Percentiles rank a stretch among this genome's conserved stretches.
Conservation (phyloP, 2,888 invertebrate species). For the Lasioglossum oenotherae region DNA sequence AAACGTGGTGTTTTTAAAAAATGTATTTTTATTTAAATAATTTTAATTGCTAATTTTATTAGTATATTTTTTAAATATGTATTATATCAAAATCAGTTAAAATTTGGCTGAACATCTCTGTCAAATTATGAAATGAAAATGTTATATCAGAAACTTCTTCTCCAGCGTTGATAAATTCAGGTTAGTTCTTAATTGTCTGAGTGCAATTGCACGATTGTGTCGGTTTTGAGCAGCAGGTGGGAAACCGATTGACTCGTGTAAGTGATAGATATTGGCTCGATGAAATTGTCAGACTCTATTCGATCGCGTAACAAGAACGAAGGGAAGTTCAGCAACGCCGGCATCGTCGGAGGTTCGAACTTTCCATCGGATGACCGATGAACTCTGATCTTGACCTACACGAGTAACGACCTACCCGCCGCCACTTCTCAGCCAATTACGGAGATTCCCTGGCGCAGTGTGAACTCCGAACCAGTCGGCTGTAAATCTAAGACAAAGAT, state of each 20-base stretch:
- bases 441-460: neutral
- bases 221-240: neutral
- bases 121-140: no score
- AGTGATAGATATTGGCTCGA: neutral
- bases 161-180: no score
- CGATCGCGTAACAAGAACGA: neutral
- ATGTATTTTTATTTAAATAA: no score
- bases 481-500: neutral
- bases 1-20: no score
- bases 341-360: neutral
- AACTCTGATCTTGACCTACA: constrained; percentile 13
- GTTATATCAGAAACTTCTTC: no score
- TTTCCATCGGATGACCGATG: constrained; percentile 6
- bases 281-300: neutral
- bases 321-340: neutral
- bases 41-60: no score
- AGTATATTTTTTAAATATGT: no score
- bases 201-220: neutral
- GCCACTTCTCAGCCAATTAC: constrained; percentile 16
- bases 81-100: no score
- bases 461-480: constrained; percentile 8
- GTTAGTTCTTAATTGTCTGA: no score
- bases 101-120: no score
- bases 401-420: constrained; percentile 8
- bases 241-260: neutral